Conservation (phyloP, 2,797 vertebrate species). For the Notolepis coatsorum region DNA sequence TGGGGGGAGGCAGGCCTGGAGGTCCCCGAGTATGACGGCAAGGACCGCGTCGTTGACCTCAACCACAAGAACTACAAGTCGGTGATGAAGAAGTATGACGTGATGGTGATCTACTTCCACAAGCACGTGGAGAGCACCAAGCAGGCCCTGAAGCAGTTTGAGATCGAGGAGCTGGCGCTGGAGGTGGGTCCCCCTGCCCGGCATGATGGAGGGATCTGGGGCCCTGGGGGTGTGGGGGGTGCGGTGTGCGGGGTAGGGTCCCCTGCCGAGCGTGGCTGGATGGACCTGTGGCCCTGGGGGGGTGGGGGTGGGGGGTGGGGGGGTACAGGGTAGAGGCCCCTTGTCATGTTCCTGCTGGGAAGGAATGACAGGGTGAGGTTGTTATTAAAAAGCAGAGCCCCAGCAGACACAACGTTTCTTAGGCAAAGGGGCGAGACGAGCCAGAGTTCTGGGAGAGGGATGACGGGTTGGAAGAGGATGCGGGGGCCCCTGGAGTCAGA, state of each 20-base stretch:
- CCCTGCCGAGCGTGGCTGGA: too few relatives aligned
- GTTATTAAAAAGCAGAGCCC: too few relatives aligned
- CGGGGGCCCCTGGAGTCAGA: too few relatives aligned
- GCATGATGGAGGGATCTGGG: constrained; percentile 40
- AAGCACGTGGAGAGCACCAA: constrained; percentile 83
- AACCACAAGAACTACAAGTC: constrained; percentile 88
- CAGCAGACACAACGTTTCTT: too few relatives aligned
- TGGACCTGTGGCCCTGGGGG: constrained; percentile 27
- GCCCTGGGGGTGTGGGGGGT: constrained; percentile 27
- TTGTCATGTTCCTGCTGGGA: too few relatives aligned
- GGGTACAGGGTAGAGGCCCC: neutral
- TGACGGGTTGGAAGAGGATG: too few relatives aligned
- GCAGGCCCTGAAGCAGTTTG: constrained; percentile 84
- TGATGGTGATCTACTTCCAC: constrained; percentile 92
- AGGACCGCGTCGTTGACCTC: constrained; percentile 87
- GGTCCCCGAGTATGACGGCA: constrained; percentile 89
- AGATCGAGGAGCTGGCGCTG: constrained; percentile 89
- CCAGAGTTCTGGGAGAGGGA: too few relatives aligned
- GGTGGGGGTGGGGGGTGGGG: neutral
- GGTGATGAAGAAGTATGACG: constrained; percentile 89
- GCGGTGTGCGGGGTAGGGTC: constrained; percentile 14
- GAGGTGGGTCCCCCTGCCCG: constrained; percentile 83
- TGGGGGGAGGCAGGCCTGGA: constrained; percentile 84
- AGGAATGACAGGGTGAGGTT: too few relatives aligned
- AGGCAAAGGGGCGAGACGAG: too few relatives aligned